Percentiles rank a stretch among this genome's conserved stretches.
These are phyloP conservation scores for Plotosus lineatus DNA, from an alignment of 2,113 vertebrate genomes.

Conservation along the genomic window DNA sequence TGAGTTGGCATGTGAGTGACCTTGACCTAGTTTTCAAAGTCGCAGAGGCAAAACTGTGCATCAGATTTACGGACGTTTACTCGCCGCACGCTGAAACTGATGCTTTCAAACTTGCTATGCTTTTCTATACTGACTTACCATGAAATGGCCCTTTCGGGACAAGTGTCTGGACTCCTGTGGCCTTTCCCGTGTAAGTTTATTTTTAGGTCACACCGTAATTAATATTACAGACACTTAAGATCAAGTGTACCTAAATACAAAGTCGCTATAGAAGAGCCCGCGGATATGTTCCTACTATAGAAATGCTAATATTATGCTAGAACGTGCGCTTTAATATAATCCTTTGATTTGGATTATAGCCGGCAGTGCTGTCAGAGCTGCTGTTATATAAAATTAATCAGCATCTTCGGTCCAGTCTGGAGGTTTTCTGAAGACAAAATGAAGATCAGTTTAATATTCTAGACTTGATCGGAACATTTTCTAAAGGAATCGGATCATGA, in stretches of 20 bases:
- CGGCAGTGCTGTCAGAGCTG: neutral
- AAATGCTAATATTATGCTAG: neutral
- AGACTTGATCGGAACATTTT: neutral
- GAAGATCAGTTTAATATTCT: neutral
- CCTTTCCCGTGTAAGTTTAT: no score
- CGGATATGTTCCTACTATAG: neutral
- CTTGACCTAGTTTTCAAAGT: no score
- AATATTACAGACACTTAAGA: neutral
- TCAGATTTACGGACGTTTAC: no score
- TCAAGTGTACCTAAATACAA: neutral
- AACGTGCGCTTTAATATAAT: neutral
- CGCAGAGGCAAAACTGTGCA: no score
- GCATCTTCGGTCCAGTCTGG: neutral
- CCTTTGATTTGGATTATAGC: neutral
- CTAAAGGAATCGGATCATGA: no score
- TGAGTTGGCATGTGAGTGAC: no score
- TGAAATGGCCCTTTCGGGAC: no score
- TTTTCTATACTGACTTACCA: no score
- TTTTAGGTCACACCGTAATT: no score
- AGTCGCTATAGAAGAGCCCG: neutral
- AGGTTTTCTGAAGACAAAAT: neutral
- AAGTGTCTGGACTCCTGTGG: no score
- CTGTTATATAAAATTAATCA: neutral
- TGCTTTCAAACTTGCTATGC: no score
- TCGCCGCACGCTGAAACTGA: no score